Conservation (phyloP, 2,888 invertebrate genomes). For the Aricia artaxerxes region DNA sequence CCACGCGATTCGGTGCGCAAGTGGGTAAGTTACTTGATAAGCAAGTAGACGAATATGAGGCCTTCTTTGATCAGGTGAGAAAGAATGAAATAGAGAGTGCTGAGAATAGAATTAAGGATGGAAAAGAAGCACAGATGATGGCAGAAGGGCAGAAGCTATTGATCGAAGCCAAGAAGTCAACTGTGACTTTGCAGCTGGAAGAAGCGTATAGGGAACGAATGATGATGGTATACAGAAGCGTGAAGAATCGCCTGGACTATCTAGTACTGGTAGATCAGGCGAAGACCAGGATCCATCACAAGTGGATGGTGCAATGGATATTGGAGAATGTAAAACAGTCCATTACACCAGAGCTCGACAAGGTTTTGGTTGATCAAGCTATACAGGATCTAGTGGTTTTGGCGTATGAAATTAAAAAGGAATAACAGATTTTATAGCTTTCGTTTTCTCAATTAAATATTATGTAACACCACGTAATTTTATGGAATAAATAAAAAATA, state of each 20-base stretch:
- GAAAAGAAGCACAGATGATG: constrained; percentile 86
- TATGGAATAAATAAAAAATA: not conserved
- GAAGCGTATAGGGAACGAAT: constrained; percentile 88
- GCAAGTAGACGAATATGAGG: constrained; percentile 82
- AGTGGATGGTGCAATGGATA: constrained; percentile 97
- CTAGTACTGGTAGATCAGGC: constrained; percentile 90
- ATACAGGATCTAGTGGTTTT: constrained; percentile 88
- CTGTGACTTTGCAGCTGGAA: constrained; percentile 95
- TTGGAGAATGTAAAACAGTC: constrained; percentile 88
- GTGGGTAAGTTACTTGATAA: constrained; percentile 83
- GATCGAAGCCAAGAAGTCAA: constrained; percentile 93
- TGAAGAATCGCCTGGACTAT: constrained; percentile 92
- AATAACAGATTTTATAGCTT: not conserved
- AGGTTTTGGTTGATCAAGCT: constrained; percentile 90
- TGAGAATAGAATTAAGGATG: constrained; percentile 77
- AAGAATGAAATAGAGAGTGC: constrained; percentile 67
- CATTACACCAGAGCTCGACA: constrained; percentile 94
- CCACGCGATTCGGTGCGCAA: constrained; percentile 85
- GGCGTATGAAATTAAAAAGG: constrained; percentile 63
- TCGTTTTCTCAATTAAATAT: not conserved
- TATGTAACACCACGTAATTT: not conserved
- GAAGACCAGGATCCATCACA: constrained; percentile 90
- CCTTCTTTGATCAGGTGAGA: constrained; percentile 76
- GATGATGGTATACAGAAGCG: constrained; percentile 74
- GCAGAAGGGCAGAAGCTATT: constrained; percentile 88